These are phyloP conservation scores for Panzeria rudis DNA, from an alignment of 2,888 invertebrate genomes.

Conservation along the genomic window DNA sequence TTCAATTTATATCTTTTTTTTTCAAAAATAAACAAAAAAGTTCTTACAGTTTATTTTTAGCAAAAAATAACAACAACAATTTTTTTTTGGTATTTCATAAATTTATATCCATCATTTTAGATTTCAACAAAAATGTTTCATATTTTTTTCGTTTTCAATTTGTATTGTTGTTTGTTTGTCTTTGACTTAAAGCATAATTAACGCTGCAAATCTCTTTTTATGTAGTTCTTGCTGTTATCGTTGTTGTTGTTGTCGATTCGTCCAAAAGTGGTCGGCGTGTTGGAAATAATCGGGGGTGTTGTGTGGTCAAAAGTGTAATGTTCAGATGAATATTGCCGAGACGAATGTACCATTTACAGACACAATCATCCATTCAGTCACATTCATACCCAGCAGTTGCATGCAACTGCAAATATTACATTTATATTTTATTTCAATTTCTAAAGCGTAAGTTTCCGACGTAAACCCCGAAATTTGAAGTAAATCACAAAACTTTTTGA, in stretches of 20 bases:
- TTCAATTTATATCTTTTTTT: conserved; percentile 37
- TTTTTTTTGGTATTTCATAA: conserved; percentile 52
- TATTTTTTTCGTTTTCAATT: conserved; percentile 19
- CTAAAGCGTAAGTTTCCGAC: too few relatives aligned
- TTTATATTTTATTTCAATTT: too few relatives aligned
- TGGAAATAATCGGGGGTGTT: conserved; percentile 19
- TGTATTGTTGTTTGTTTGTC: conserved; percentile 53
- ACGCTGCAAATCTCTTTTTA: conserved; percentile 55
- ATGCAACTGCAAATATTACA: too few relatives aligned
- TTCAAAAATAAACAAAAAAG: conserved; percentile 39
- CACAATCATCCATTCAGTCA: conserved; percentile 3
- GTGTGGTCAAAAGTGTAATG: conserved; percentile 53
- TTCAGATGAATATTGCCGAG: conserved; percentile 55
- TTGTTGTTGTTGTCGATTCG: conserved; percentile 18
- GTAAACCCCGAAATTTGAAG: too few relatives aligned
- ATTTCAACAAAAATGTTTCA: conserved; percentile 54
- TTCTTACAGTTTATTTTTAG: conserved; percentile 63
- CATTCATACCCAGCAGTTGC: neutral
- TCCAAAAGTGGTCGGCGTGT: conserved; percentile 24
- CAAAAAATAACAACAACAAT: conserved; percentile 28
- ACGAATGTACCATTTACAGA: conserved; percentile 46
- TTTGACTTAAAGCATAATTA: conserved; percentile 67
- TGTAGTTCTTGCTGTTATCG: neutral
- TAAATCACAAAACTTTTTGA: too few relatives aligned
- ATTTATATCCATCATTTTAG: conserved; percentile 64